phyloP scores from a whole-genome alignment of 2,797 vertebrate genomes.

The Sparus aurata region DNA sequence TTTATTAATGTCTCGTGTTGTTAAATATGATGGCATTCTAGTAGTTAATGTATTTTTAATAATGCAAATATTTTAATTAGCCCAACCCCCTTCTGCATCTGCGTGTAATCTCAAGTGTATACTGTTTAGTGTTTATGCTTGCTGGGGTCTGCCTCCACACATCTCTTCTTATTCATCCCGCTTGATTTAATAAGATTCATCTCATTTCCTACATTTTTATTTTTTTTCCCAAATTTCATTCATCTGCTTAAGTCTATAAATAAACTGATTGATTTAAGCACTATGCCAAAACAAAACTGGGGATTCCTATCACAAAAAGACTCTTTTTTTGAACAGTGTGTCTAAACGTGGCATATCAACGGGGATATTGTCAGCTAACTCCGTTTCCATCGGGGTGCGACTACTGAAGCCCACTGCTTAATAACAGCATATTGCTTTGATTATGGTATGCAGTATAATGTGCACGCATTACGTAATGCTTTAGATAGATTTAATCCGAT shows the following conservation, averaged over 20 bases:
- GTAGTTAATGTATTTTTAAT: constrained; percentile 78
- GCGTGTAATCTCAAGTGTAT: constrained; percentile 73
- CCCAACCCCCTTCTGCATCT: constrained; percentile 53
- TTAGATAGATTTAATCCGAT: constrained; percentile 34
- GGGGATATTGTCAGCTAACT: constrained; percentile 39
- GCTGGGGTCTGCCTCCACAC: constrained; percentile 26
- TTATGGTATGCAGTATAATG: constrained; percentile 38
- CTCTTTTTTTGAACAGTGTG: constrained; percentile 11
- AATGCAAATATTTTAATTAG: constrained; percentile 79
- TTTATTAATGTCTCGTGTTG: constrained; percentile 68
- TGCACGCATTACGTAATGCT: constrained; percentile 65
- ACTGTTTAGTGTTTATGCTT: constrained; percentile 62
- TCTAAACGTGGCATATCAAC: constrained; percentile 5
- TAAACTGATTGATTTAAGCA: background rate
- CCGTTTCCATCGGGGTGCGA: constrained; percentile 20
- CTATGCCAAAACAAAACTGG: background rate
- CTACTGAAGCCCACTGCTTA: constrained; percentile 47
- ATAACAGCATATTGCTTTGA: constrained; percentile 50
- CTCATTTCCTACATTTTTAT: background rate
- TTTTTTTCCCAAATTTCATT: constrained; percentile 16
- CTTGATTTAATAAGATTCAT: background rate
- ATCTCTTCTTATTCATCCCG: constrained; percentile 18
- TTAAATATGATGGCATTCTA: constrained; percentile 70
- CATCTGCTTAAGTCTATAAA: background rate
- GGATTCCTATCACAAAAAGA: constrained; percentile 8